Conservation (phyloP, 2,113 vertebrate genomes). For the Psilopsiagon aymara region DNA sequence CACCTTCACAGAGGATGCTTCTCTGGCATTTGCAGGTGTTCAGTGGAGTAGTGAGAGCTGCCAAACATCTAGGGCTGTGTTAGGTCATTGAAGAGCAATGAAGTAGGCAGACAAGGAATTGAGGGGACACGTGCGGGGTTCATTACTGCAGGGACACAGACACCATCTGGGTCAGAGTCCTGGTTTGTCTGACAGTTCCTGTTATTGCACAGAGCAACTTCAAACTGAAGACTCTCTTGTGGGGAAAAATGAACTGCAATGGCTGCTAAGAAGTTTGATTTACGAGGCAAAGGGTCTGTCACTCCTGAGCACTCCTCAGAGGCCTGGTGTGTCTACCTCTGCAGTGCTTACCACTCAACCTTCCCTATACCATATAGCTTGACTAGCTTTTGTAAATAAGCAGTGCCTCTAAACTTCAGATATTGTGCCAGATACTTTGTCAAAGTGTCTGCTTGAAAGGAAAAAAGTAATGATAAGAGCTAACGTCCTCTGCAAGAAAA, state of each 20-base stretch:
- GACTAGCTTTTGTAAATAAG: neutral
- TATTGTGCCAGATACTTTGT: neutral
- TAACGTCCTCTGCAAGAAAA: neutral
- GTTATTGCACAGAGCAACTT: neutral
- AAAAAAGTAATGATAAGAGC: neutral
- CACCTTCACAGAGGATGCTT: neutral
- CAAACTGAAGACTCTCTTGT: neutral
- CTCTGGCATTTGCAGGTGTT: neutral
- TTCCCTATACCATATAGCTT: neutral
- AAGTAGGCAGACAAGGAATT: neutral
- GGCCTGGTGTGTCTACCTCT: fast-evolving
- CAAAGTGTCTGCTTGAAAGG: neutral
- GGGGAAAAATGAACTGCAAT: neutral
- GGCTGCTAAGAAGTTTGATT: neutral
- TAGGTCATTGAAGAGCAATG: neutral
- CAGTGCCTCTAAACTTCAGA: neutral
- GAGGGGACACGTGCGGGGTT: fast-evolving
- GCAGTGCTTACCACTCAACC: neutral
- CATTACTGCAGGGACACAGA: neutral
- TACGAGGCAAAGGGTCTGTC: neutral
- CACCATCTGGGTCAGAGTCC: neutral
- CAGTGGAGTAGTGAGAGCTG: neutral
- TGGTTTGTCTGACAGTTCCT: neutral
- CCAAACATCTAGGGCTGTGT: neutral
- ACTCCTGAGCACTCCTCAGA: neutral